Conservation (phyloP, 2,113 vertebrate species). For the Semicossyphus pulcher region DNA sequence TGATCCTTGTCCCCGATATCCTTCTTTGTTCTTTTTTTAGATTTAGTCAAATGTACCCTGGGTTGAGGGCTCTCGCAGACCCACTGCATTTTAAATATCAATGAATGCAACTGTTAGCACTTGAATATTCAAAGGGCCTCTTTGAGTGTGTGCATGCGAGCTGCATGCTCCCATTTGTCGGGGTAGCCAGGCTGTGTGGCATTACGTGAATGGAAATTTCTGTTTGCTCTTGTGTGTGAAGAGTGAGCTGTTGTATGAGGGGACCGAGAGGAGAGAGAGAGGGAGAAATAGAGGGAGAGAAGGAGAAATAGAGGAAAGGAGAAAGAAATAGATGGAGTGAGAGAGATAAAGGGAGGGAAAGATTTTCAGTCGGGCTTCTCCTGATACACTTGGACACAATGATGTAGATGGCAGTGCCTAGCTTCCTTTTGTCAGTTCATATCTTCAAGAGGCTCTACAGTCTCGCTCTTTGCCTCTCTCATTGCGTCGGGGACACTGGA, state of each 20-base stretch:
- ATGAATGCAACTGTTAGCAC: slow-evolving; percentile 82
- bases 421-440: slow-evolving; percentile 77
- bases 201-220: slow-evolving; percentile 80
- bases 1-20: slow-evolving; percentile 71
- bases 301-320: slow-evolving; percentile 43
- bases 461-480: slow-evolving; percentile 63
- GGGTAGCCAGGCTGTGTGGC: slow-evolving; percentile 70
- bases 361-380: slow-evolving; percentile 73
- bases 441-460: slow-evolving; percentile 80
- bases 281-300: slow-evolving; percentile 40
- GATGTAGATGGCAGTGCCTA: slow-evolving; percentile 63
- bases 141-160: slow-evolving; percentile 80
- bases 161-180: slow-evolving; percentile 80
- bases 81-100: slow-evolving; percentile 83
- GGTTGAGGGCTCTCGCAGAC: slow-evolving; percentile 70
- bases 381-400: slow-evolving; percentile 68
- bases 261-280: slow-evolving; percentile 31
- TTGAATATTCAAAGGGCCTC: slow-evolving; percentile 83
- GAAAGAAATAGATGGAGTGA: slow-evolving; percentile 54
- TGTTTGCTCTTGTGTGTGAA: slow-evolving; percentile 75
- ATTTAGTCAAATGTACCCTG: slow-evolving; percentile 71
- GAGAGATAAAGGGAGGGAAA: slow-evolving; percentile 61
- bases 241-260: slow-evolving; percentile 72
- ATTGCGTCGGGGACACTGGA: slow-evolving; percentile 41
- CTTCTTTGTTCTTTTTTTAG: slow-evolving; percentile 69